A percentile compares a stretch with the other conserved stretches of the same genome.
Conservation (phyloP, 2,888 invertebrate species). For the Osedax fenrisi region DNA sequence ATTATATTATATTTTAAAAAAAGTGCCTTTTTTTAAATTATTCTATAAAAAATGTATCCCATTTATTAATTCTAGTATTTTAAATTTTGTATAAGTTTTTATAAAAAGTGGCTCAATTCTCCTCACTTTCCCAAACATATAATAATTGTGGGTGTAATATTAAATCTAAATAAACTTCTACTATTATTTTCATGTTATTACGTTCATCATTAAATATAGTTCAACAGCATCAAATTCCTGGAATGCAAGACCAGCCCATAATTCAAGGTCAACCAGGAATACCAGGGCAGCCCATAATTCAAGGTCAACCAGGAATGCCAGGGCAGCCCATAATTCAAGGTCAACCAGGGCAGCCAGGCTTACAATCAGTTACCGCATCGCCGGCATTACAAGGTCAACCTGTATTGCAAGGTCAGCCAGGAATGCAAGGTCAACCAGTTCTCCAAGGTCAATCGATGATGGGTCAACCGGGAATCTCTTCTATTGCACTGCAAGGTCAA, state of each 20-base stretch:
- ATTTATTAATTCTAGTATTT: no score
- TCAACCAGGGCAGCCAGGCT: conserved; percentile 18
- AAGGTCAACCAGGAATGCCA: conserved; percentile 30
- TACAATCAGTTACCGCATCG: background rate
- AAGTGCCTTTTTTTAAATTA: no score
- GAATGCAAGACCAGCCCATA: background rate
- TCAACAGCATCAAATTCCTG: background rate
- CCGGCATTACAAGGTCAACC: background rate
- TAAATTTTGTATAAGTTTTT: no score
- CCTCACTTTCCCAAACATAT: no score
- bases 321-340: conserved; percentile 24
- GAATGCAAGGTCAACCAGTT: conserved; percentile 25
- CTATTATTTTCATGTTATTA: no score
- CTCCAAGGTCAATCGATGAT: background rate
- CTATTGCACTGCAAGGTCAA: no score
- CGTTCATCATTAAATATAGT: background rate
- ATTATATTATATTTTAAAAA: no score
- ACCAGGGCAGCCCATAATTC: conserved; percentile 25
- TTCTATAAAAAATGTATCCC: no score
- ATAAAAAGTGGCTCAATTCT: no score
- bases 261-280: background rate
- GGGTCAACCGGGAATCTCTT: background rate
- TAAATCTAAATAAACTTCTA: no score
- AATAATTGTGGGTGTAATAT: no score
- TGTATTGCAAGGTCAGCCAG: conserved; percentile 21